A percentile compares a stretch with the other conserved stretches of the same genome.
These are phyloP conservation scores for Pedetes capensis DNA, from an alignment of 2,113 vertebrate genomes.

Conservation along the genomic window DNA sequence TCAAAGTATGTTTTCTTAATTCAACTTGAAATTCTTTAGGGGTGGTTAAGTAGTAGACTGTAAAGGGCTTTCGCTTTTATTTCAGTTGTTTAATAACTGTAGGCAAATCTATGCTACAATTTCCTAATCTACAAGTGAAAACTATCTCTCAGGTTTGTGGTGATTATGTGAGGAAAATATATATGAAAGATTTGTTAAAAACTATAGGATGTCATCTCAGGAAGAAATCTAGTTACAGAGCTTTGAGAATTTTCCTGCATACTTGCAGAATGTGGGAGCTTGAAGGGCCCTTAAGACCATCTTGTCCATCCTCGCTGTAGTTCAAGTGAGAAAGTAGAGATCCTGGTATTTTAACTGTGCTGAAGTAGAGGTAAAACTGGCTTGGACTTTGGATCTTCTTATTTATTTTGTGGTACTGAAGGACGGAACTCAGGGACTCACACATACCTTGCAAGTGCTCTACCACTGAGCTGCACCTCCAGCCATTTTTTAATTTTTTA, in stretches of 20 bases:
- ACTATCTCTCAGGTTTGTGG: background rate
- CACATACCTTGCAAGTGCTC: no score
- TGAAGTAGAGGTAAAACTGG: background rate
- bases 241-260: background rate
- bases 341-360: background rate
- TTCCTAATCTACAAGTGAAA: background rate
- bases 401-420: no score
- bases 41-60: background rate
- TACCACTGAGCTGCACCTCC: no score
- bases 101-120: background rate
- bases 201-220: background rate
- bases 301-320: background rate
- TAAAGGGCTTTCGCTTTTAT: background rate
- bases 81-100: background rate
- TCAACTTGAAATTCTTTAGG: constrained; percentile 22
- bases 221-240: background rate
- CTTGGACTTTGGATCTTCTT: background rate
- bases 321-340: background rate
- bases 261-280: background rate
- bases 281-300: background rate
- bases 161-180: background rate
- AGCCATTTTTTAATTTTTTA: no score
- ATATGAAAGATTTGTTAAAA: background rate
- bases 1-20: background rate
- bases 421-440: no score